These are phyloP conservation scores for Centropyge bicolor DNA, from an alignment of 2,797 vertebrate species.

Conservation along the genomic window DNA sequence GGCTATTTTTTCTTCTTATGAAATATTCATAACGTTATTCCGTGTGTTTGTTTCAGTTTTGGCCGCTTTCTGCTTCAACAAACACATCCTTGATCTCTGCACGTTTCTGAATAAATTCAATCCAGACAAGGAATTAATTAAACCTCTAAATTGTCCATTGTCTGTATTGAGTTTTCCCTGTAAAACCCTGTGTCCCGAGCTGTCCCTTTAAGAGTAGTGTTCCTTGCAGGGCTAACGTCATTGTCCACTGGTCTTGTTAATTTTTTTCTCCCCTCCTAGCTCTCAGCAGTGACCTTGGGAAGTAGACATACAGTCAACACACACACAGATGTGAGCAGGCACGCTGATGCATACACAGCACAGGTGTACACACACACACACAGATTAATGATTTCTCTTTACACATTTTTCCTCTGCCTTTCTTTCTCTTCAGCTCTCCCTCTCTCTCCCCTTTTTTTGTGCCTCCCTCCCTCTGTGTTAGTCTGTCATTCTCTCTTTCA, in stretches of 20 bases:
- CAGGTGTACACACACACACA: constrained; percentile 25
- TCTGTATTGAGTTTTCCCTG: constrained; percentile 23
- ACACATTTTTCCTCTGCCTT: constrained; percentile 31
- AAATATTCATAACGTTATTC: constrained; percentile 56
- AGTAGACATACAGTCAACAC: constrained; percentile 64
- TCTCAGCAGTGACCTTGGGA: constrained; percentile 79
- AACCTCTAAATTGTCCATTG: constrained; percentile 7
- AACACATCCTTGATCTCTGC: constrained; percentile 16
- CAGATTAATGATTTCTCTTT: constrained; percentile 61
- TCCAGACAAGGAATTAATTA: constrained; percentile 1
- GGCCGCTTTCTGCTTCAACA: constrained; percentile 23
- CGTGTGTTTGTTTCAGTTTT: constrained; percentile 28
- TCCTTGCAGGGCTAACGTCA: constrained; percentile 74
- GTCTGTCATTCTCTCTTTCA: constrained; percentile 32
- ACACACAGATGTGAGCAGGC: constrained; percentile 54
- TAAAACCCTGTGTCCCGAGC: constrained; percentile 33
- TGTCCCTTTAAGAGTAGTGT: constrained; percentile 73
- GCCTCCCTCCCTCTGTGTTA: constrained; percentile 18
- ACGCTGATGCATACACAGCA: constrained; percentile 36
- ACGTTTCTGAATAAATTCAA: constrained; percentile 13
- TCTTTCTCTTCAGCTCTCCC: constrained; percentile 9
- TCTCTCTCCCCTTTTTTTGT: background rate
- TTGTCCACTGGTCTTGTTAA: constrained; percentile 78
- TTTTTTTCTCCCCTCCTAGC: constrained; percentile 56
- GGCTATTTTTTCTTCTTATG: constrained; percentile 38